These are phyloP conservation scores for Lepidostoma basale DNA, from an alignment of 1,140 invertebrate genomes.

Conservation along the genomic window DNA sequence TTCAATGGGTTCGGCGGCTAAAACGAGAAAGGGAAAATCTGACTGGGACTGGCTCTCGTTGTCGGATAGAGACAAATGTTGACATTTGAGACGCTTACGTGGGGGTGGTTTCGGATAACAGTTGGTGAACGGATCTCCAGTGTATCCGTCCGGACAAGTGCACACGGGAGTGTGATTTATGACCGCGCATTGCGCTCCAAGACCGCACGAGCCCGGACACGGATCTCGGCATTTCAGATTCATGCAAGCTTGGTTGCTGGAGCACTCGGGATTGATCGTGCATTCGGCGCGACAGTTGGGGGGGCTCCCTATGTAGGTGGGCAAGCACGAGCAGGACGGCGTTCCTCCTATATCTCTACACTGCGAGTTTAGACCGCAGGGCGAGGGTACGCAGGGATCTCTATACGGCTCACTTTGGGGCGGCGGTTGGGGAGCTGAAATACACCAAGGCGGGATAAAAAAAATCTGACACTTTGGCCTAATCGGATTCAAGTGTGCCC, in stretches of 20 bases:
- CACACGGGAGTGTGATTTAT: too few relatives aligned
- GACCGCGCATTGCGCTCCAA: slow-evolving; percentile 68
- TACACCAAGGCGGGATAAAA: slow-evolving; percentile 36
- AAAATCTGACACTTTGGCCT: too few relatives aligned
- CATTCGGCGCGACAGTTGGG: slow-evolving; percentile 78
- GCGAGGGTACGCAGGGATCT: slow-evolving; percentile 76
- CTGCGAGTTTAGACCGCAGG: slow-evolving; percentile 75
- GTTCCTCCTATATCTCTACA: too few relatives aligned
- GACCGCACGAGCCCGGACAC: slow-evolving; percentile 72
- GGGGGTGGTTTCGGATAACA: too few relatives aligned
- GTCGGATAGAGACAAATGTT: too few relatives aligned
- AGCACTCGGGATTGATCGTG: slow-evolving; percentile 73
- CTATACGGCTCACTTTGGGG: slow-evolving; percentile 47
- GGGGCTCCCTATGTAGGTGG: too few relatives aligned
- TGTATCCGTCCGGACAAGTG: too few relatives aligned
- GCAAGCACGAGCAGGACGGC: too few relatives aligned
- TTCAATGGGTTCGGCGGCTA: slow-evolving; percentile 37
- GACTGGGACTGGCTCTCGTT: too few relatives aligned
- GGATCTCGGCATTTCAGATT: slow-evolving; percentile 74
- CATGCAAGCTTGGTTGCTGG: slow-evolving; percentile 74
- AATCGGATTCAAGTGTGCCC: too few relatives aligned
- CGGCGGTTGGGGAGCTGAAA: slow-evolving; percentile 44
- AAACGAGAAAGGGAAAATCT: slow-evolving; percentile 62
- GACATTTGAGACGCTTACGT: too few relatives aligned
- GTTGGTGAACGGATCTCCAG: too few relatives aligned